Conservation (phyloP, 2,888 invertebrate genomes). For the Agapetus fuscipes region DNA sequence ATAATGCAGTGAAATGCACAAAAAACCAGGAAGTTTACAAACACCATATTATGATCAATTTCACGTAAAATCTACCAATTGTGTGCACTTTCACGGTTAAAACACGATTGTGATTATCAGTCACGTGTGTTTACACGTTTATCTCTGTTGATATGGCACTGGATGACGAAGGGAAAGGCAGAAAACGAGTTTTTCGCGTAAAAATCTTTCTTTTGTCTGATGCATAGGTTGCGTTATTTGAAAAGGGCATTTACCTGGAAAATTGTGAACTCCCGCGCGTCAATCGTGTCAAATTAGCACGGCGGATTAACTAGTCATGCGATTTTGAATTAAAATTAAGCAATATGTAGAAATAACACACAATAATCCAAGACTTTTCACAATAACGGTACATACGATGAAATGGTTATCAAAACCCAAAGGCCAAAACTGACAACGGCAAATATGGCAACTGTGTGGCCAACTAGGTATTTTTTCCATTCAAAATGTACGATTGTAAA, state of each 20-base stretch:
- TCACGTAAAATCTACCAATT: background rate
- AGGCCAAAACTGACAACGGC: too few species aligned
- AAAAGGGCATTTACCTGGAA: slow-evolving; percentile 2
- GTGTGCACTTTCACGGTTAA: background rate
- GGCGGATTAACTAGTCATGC: slow-evolving; percentile 1
- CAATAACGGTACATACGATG: slow-evolving; percentile 17
- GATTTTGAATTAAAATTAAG: too few species aligned
- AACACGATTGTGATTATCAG: background rate
- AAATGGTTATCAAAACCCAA: slow-evolving; percentile 15
- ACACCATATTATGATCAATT: background rate
- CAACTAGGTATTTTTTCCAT: too few species aligned
- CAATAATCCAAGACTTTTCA: slow-evolving; percentile 12
- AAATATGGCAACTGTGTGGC: slow-evolving; percentile 3
- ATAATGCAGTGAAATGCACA: slow-evolving; percentile 7
- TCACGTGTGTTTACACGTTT: too few species aligned
- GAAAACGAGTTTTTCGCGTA: slow-evolving; percentile 1
- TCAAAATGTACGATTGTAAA: too few species aligned
- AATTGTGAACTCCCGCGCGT: slow-evolving; percentile 4
- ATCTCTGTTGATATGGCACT: too few species aligned
- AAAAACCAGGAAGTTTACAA: slow-evolving; percentile 9
- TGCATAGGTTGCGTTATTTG: slow-evolving; percentile 14
- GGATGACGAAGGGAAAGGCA: slow-evolving; percentile 2
- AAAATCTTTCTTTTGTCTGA: slow-evolving; percentile 15
- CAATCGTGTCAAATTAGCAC: slow-evolving; percentile 3
- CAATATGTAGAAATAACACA: slow-evolving; percentile 10